phyloP scores from a whole-genome alignment of 2,888 invertebrate genomes.

The Drosophila algonquin region DNA sequence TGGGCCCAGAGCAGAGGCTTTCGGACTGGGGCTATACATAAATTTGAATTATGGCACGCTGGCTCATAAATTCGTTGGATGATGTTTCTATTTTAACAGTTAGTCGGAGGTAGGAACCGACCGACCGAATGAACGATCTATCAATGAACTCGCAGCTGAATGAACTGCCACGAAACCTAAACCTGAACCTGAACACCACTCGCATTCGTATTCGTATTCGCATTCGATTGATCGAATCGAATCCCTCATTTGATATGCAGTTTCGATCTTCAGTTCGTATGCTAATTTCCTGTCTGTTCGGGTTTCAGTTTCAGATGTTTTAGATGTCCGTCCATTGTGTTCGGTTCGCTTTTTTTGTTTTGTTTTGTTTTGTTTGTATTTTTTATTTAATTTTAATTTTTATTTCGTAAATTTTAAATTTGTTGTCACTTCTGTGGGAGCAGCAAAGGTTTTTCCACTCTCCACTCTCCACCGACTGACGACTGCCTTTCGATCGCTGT shows the following conservation, averaged over 20 bases:
- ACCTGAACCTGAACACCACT: slow-evolving; percentile 1
- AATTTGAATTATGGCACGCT: slow-evolving; percentile 66
- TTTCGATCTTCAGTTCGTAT: slow-evolving; percentile 61
- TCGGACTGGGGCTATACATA: slow-evolving; percentile 56
- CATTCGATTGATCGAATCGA: slow-evolving; percentile 10
- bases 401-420: slow-evolving; percentile 79
- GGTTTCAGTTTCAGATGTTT: slow-evolving; percentile 33
- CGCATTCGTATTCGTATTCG: no score
- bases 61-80: slow-evolving; percentile 54
- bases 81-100: slow-evolving; percentile 57
- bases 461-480: slow-evolving; percentile 46
- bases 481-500: background rate
- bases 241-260: slow-evolving; percentile 65
- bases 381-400: slow-evolving; percentile 79
- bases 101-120: slow-evolving; percentile 21
- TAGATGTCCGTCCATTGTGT: slow-evolving; percentile 55
- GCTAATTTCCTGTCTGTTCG: slow-evolving; percentile 60
- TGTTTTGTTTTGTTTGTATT: slow-evolving; percentile 23
- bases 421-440: slow-evolving; percentile 78
- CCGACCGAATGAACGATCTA: slow-evolving; percentile 54
- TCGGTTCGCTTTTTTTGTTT: slow-evolving; percentile 14
- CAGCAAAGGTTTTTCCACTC: slow-evolving; percentile 65
- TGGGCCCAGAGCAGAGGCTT: background rate
- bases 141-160: slow-evolving; percentile 61
- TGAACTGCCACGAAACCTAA: slow-evolving; percentile 42